These are phyloP conservation scores for Heliocidaris tuberculata DNA, from an alignment of 35 echinoderm and acorn worm species.

Conservation along the genomic window DNA sequence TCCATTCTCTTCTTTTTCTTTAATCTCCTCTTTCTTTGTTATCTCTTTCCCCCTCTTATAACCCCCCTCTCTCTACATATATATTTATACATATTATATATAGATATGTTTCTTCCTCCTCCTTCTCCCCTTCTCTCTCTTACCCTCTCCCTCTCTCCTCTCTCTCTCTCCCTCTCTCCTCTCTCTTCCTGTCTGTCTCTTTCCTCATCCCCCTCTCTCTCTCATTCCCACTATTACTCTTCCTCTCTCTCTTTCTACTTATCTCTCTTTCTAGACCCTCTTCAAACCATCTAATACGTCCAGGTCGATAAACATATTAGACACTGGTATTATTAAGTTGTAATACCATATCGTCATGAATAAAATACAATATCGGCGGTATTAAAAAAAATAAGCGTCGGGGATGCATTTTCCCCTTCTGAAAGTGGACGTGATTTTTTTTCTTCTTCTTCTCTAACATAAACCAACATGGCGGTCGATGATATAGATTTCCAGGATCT, in stretches of 20 bases:
- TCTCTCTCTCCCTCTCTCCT: neutral
- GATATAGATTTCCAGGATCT: neutral
- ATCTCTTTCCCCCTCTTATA: too few species aligned
- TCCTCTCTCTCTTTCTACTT: neutral
- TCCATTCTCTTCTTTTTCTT: neutral
- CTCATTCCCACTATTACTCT: neutral
- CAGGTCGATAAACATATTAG: neutral
- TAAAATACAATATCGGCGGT: neutral
- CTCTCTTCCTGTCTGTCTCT: neutral
- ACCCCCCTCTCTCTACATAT: neutral
- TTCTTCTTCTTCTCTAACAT: neutral
- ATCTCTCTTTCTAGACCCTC: neutral
- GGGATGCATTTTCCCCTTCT: neutral
- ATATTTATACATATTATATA: too few species aligned
- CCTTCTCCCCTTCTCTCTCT: neutral
- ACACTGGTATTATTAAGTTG: neutral
- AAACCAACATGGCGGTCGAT: neutral
- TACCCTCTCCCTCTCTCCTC: neutral
- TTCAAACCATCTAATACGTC: neutral
- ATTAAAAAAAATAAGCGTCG: neutral
- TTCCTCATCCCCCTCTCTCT: neutral
- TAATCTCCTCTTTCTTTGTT: neutral
- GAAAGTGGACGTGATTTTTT: neutral
- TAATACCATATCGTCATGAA: neutral
- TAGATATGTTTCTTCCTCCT: too few species aligned